Base-by-base conservation (phyloP, 2,888 invertebrate species). In the Stenurella melanura region DNA sequence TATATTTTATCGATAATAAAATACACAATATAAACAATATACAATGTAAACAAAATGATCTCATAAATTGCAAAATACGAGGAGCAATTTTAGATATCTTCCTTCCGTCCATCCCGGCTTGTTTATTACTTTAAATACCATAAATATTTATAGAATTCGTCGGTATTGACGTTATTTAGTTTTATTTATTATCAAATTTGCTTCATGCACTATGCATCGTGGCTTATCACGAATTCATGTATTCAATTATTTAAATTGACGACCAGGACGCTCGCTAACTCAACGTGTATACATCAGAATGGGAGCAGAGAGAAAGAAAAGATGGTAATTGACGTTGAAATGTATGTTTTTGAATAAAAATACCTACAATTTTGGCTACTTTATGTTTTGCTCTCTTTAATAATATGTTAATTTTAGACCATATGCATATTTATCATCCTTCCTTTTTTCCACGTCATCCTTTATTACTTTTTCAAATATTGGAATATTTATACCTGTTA, bases 181-280 rank as follows among this genome's bases (percentile, higher is more conserved):
- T 89, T 89, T 89, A 89, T 89, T 89, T 89, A 89, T 90, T 89
- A 89, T 89, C 89, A 89, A 89, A 89, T 90, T 89, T 89, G 88
- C 88, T 88, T 89, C 89, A 89, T 89, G 87, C 89, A 89, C 85
- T 88, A 89, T 89, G 89, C 89, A 89, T 88, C 86, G 88, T 86
- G 87, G 87, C 88, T 89, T 89, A 90, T 90, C 89, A 88, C 85
- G 85, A 87, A 89, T 90, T 90, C 89, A 90, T 89, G 88, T 90
- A 89, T 90, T 90, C 90, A 89, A 89, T 89, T 89, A 90, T 90
- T 89, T 87, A 90, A 89, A 89, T 89, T 89, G 87, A 80, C 85
- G 87, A 84, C 85, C 86, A 86, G 84, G 84, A 83, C 84, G 83
- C 83, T 82, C 82, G 83, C 82, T 81, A 80, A 79, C 82, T 82